Percentiles rank a stretch among this genome's conserved stretches.
Conservation (phyloP, 2,888 invertebrate species). For the Thyatira batis region DNA sequence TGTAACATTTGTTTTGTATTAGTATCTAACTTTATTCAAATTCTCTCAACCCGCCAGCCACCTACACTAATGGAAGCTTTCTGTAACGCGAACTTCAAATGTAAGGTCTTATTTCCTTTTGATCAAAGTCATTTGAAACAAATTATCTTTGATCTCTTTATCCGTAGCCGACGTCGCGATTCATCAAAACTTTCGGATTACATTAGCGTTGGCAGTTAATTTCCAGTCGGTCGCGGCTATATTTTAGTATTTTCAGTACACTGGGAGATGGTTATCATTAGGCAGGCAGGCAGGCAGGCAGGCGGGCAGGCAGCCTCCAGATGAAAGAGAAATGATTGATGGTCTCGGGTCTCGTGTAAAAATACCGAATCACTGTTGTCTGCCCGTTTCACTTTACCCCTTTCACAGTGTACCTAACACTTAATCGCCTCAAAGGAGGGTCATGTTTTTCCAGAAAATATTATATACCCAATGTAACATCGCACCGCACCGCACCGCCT, state of each 20-base stretch:
- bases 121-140: slow-evolving; percentile 28
- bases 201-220: slow-evolving; percentile 10
- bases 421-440: slow-evolving; percentile 32
- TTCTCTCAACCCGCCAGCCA: not conserved
- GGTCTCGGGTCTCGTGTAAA: slow-evolving; percentile 35
- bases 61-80: slow-evolving; percentile 20
- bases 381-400: slow-evolving; percentile 49
- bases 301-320: slow-evolving; percentile 12
- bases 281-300: slow-evolving; percentile 14
- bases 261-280: slow-evolving; percentile 45
- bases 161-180: slow-evolving; percentile 15
- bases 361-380: slow-evolving; percentile 58
- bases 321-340: slow-evolving; percentile 52
- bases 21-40: not conserved
- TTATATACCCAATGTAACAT: slow-evolving; percentile 26
- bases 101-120: slow-evolving; percentile 36
- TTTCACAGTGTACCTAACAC: slow-evolving; percentile 22
- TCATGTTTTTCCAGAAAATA: slow-evolving; percentile 32
- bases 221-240: not conserved
- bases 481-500: slow-evolving; percentile 3
- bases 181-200: slow-evolving; percentile 30
- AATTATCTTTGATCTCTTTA: slow-evolving; percentile 29
- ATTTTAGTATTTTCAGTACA: slow-evolving; percentile 4
- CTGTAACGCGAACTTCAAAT: slow-evolving; percentile 26
- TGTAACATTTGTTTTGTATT: not conserved